Percentiles rank a stretch among this genome's conserved stretches.
These are phyloP conservation scores for Ceramica pisi DNA, from an alignment of 2,888 invertebrate genomes.

Conservation along the genomic window DNA sequence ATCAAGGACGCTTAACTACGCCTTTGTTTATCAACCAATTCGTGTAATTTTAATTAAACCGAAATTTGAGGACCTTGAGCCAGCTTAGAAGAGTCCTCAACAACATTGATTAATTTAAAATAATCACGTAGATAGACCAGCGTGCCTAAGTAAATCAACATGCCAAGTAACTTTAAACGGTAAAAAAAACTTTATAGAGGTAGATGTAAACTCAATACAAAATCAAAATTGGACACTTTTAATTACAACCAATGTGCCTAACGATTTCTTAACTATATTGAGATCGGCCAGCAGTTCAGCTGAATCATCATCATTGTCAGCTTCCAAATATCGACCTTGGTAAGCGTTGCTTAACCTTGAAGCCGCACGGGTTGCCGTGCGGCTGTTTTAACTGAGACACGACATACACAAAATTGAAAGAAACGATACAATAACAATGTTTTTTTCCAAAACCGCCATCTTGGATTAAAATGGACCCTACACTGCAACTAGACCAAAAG, in stretches of 20 bases:
- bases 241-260: not conserved
- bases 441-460: slow-evolving; percentile 24
- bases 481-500: slow-evolving; percentile 41
- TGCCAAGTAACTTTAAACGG: slow-evolving; percentile 10
- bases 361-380: not conserved
- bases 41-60: slow-evolving; percentile 43
- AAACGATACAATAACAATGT: not conserved
- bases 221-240: slow-evolving; percentile 9
- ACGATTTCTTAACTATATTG: not conserved
- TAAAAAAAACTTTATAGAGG: slow-evolving; percentile 19
- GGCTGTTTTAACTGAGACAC: not conserved
- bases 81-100: slow-evolving; percentile 32
- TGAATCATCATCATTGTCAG: too few relatives aligned
- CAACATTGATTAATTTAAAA: slow-evolving; percentile 43
- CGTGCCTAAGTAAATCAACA: slow-evolving; percentile 48
- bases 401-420: not conserved
- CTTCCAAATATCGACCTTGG: not conserved
- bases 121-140: slow-evolving; percentile 23
- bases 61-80: slow-evolving; percentile 33
- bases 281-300: too few relatives aligned
- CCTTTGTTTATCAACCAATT: not conserved
- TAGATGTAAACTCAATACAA: slow-evolving; percentile 20
- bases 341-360: not conserved
- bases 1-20: not conserved
- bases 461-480: slow-evolving; percentile 39